These are phyloP conservation scores for Pterobdella sp. DNA, from an alignment of 2,888 invertebrate genomes.

Conservation along the genomic window DNA sequence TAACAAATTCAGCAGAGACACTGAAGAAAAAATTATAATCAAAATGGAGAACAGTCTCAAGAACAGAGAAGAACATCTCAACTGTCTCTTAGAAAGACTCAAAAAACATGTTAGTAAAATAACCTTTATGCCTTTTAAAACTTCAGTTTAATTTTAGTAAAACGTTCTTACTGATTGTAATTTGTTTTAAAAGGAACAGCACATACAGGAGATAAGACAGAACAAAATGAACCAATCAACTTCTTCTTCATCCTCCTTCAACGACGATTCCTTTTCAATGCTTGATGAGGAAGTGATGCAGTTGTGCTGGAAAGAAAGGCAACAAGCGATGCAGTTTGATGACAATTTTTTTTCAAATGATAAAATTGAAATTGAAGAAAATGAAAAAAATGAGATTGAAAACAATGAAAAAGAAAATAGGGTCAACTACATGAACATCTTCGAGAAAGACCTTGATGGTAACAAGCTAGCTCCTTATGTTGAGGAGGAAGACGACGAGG, in stretches of 20 bases:
- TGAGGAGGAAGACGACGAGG: background rate
- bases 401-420: background rate
- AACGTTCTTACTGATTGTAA: background rate
- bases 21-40: constrained; percentile 68
- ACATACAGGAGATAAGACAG: constrained; percentile 66
- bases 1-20: constrained; percentile 69
- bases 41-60: constrained; percentile 77
- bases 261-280: background rate
- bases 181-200: constrained; percentile 24
- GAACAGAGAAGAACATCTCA: constrained; percentile 81
- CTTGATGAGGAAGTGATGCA: constrained; percentile 8
- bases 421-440: background rate
- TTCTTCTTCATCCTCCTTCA: background rate
- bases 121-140: background rate
- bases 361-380: background rate
- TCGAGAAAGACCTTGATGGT: constrained; percentile 5
- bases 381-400: constrained; percentile 6
- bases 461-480: constrained; percentile 1
- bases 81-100: constrained; percentile 79
- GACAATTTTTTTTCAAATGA: background rate
- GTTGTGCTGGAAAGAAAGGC: constrained; percentile 11
- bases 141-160: background rate
- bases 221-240: constrained; percentile 60
- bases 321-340: background rate
- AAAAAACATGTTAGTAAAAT: constrained; percentile 72